Base-by-base conservation (phyloP, 2,888 invertebrate genomes). In the Drosophila koepferae region DNA sequence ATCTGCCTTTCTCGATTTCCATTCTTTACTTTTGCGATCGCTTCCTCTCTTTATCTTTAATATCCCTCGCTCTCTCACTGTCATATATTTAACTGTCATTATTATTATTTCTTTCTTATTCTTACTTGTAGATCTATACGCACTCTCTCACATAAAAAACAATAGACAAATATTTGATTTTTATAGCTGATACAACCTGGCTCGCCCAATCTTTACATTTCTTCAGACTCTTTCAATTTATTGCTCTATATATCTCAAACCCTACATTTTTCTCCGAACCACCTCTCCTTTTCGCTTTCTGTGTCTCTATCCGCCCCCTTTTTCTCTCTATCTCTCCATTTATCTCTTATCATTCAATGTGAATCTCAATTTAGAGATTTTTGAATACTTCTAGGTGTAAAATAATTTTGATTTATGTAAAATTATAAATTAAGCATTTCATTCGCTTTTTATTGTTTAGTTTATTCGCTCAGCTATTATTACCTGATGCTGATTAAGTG, bases 401-500 rank as follows among this genome's bases (percentile, higher is more conserved):
- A 51, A 51, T 5, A 18, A 12, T 7, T 18, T 18, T 34, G 0
- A 34, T 12, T 34, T 34, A 51, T 12, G 34, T 12, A 18, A 18
- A 49, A 31, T 31, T 31, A 31, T 34, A 51, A 34, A 51, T 18
- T 20, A 18, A 12, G 28, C 28, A 36, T 51, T 51, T 7, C 36
- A 58, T 14, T 46, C 20, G 38, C 23, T 51, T 31, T 46, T 38
- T 38, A 38, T 28, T 43, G 23, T 49, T 51, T 59, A 2, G 23
- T 49, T 64, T 48, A 31, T 38, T 23, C 28, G 36, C 18, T 49
- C 36, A 28, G 53, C 14, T 31, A 34, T 63, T 58, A 41, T 63
- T 58, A 41, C 60, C 67, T 67, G 74, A 55, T 78, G 79, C 44
- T 61, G 66, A 72, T 60, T 63, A 55, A 76, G 41, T 79, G 23